Evolutionary conservation across 1,140 invertebrate species (phyloP), one percentile per base, ranked within the genome.

Genomic region (Cryptotermes secundus): DNA sequence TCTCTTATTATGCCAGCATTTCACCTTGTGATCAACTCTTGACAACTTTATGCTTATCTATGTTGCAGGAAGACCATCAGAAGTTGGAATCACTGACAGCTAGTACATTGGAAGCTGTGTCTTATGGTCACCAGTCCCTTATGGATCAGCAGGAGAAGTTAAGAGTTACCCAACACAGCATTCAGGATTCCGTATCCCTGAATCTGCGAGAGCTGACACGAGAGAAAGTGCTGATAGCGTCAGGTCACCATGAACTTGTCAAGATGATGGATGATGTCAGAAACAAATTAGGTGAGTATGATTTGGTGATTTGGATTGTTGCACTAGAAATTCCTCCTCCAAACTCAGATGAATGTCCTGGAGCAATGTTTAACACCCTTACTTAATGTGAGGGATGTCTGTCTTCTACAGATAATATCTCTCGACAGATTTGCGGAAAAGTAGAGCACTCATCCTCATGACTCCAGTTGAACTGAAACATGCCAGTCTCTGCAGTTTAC

Each of bases 151-250:
- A 94, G 85, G 86, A 91, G 82, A 87, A 90, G 83, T 87, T 94
- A 24, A 89, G 90, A 84, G 87, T 90, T 45, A 90, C 92, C 14
- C 92, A 94, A 85, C 85, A 87, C 26, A 86, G 86, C 26, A 38
- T 85, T n/a, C 89, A 92, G 85, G 88, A 90, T 45, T 89, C 91
- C 26, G 88, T 94, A 3, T 89, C 91, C 12, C 87, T 89, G 59
- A 94, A 94, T 88, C 88, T 94, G 65, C 89, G 90, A 83, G 88
- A 93, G 45, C 88, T 95, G 24, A 88, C 88, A 10, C 89, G 92
- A 83, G 93, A 95, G 88, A 94, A 94, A 86, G 89, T 90, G 35
- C 86, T 94, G 10, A 94, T 94, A 87, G 88, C 90, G 72, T 87
- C 91, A 36, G 92, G 93, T 31, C 93, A 94, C 85, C 87, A 88